Conservation (phyloP, 2,113 vertebrate species). For the Heterochromis multidens region DNA sequence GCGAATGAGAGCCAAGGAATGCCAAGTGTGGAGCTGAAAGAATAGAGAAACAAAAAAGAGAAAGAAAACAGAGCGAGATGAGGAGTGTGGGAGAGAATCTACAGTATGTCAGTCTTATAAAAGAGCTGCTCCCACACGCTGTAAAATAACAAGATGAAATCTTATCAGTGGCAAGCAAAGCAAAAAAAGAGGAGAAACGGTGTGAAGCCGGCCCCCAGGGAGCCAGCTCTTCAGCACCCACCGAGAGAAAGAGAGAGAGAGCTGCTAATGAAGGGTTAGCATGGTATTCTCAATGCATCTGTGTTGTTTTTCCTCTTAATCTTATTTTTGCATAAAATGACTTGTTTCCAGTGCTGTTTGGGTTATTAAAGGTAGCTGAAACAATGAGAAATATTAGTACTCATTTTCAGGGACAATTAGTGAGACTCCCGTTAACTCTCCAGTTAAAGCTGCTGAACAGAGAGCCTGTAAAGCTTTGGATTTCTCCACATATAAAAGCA, state of each 20-base stretch:
- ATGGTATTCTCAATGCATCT: not conserved
- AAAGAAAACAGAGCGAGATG: conserved; percentile 72
- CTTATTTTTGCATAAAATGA: conserved; percentile 28
- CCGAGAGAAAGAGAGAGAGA: conserved; percentile 24
- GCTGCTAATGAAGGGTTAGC: not conserved
- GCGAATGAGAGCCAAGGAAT: conserved; percentile 82
- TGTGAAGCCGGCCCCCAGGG: not conserved
- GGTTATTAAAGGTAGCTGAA: not conserved
- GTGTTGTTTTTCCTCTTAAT: not conserved
- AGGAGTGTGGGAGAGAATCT: conserved; percentile 71
- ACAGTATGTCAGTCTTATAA: conserved; percentile 55
- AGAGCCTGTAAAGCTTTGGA: not conserved
- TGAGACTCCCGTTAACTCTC: too few relatives aligned
- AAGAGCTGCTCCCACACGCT: conserved; percentile 61
- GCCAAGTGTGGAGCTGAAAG: conserved; percentile 79
- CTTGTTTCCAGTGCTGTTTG: conserved; percentile 4
- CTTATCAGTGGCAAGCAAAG: conserved; percentile 58
- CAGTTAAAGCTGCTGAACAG: too few relatives aligned
- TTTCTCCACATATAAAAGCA: not conserved
- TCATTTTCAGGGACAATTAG: not conserved
- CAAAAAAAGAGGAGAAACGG: conserved; percentile 24
- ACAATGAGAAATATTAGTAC: not conserved
- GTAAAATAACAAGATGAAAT: conserved; percentile 61
- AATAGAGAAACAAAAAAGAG: conserved; percentile 66
- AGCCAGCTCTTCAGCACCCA: conserved; percentile 17